Conservation (phyloP, 2,113 vertebrate species). For the Chunga burmeisteri region DNA sequence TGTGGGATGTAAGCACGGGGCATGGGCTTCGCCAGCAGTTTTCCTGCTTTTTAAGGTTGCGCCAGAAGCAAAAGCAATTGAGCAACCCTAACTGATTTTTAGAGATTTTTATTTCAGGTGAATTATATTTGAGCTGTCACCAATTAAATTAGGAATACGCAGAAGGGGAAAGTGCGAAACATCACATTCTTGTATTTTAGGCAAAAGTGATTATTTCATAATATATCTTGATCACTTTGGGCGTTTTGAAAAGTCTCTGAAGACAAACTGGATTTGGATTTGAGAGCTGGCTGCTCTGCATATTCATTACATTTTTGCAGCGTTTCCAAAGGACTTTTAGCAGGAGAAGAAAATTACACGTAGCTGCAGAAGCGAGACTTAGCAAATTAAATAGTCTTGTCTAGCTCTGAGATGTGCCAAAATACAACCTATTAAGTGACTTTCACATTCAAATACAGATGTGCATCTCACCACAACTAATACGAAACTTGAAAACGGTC, state of each 20-base stretch:
- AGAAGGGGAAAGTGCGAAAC: background rate
- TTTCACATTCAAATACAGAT: background rate
- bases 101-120: background rate
- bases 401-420: constrained; percentile 51
- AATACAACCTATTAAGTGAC: constrained; percentile 1
- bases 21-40: background rate
- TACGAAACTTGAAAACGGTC: background rate
- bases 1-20: background rate
- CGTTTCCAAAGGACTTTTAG: constrained; percentile 48
- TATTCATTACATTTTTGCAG: constrained; percentile 32
- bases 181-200: background rate
- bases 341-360: constrained; percentile 30
- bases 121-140: background rate
- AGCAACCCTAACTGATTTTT: background rate
- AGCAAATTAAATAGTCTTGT: constrained; percentile 30
- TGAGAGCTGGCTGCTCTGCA: constrained; percentile 41
- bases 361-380: constrained; percentile 37
- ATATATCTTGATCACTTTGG: constrained; percentile 25
- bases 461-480: background rate
- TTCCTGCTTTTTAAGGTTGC: background rate
- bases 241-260: constrained; percentile 43
- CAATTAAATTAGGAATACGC: background rate
- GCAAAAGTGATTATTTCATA: constrained; percentile 40
- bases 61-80: background rate
- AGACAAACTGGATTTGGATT: constrained; percentile 18